Evolutionary conservation across 2,113 vertebrate genomes (phyloP), one percentile per base, ranked within the genome.

Genomic region (Gobiocypris rarus): DNA sequence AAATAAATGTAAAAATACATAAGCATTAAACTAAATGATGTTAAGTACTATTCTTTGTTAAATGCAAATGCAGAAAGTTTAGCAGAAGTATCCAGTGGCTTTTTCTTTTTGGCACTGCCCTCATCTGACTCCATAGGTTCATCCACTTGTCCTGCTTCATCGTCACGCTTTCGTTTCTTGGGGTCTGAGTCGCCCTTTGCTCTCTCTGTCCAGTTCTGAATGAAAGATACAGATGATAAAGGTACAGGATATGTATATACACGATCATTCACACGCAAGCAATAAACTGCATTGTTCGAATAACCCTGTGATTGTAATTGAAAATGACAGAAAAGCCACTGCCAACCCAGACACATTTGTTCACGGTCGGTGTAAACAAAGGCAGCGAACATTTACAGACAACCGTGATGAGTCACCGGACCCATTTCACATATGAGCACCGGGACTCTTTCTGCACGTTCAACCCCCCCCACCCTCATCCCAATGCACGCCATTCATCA

Each of bases 61-160:
- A 98, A 99, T 0, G 96, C 97, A 89, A 99, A 99, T 0, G 95
- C 93, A 1, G 97, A 95, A n/a, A 99, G 90, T 75, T 94, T 97
- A 77, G 89, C 91, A 5, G 95, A 91, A 0, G 94, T 52, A 83
- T 95, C 94, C 52, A 91, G 75, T 24, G 93, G 56, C 75, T 95
- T 96, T 19, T 93, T 86, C 90, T 96, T 99, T 90, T 96, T 98
- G 61, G 94, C 83, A 1, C 67, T 76, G 14, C 88, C 94, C 15
- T 90, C 91, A 41, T 95, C 93, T 5, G 90, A 89, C 43, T 93
- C 89, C 0, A 43, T 17, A 41, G 85, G 86, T 86, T 90, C 91
- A 2, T 86, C 0, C 15, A 24, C 80, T n/a, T 24, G 41, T 9
- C 56, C 45, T 5, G 83, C 90, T 24, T 89, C 92, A 41, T 85